Percentiles rank a stretch among this genome's conserved stretches.
Evolutionary conservation across 2,797 vertebrate genomes (phyloP).

Genomic region (Petrocephalus sullivani): DNA sequence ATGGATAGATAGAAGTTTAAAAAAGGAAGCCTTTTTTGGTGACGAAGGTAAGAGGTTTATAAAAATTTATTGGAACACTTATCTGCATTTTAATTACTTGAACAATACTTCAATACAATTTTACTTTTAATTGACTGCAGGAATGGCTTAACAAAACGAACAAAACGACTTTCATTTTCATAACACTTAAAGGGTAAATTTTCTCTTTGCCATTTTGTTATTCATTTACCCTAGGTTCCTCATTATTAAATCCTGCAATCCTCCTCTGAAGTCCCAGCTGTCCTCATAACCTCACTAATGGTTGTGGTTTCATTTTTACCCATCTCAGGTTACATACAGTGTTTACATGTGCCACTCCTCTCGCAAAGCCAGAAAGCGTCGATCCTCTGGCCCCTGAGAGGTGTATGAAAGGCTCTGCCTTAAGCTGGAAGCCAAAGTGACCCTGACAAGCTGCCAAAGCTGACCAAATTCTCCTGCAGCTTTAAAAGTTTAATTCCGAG

Average conservation of each 20-base stretch:
- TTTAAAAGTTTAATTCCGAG: not conserved
- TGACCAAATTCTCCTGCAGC: not conserved
- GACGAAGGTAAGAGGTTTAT: not conserved
- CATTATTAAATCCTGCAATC: not conserved
- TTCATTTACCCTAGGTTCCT: not conserved
- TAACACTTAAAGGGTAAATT: not conserved
- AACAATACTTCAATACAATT: not conserved
- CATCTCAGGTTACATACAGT: not conserved
- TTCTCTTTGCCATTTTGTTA: not conserved
- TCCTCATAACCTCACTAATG: not conserved
- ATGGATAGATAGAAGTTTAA: not conserved
- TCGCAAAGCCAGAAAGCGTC: not conserved
- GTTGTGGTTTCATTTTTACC: not conserved
- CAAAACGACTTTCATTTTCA: not conserved
- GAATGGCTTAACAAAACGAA: not conserved
- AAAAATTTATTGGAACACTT: not conserved
- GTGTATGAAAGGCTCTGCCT: not conserved
- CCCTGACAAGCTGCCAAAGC: not conserved
- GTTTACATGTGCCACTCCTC: too few species aligned
- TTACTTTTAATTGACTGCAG: not conserved
- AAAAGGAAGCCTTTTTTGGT: not conserved
- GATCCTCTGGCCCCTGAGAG: not conserved
- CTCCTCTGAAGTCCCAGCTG: not conserved
- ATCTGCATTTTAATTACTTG: not conserved
- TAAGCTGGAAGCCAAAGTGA: not conserved